Evolutionary conservation across 2,113 vertebrate species (phyloP).

Genomic region (Sceloporus undulatus): DNA sequence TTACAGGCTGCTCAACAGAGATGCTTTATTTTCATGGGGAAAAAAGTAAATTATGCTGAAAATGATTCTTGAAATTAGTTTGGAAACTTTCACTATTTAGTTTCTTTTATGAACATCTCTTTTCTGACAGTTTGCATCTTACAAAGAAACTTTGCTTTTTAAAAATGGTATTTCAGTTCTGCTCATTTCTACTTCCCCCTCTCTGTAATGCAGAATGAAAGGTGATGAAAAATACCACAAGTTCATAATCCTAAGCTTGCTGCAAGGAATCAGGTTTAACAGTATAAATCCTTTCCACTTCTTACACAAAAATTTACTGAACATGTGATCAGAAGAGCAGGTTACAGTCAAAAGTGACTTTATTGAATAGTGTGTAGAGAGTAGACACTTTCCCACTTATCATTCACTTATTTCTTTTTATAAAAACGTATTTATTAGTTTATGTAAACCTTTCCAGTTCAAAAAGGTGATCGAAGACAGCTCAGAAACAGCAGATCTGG

Average conservation of each 20-base stretch:
- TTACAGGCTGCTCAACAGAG: neutral
- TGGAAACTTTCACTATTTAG: conserved; percentile 32
- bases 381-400: conserved; percentile 59
- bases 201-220: conserved; percentile 25
- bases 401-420: conserved; percentile 54
- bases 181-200: neutral
- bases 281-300: conserved; percentile 55
- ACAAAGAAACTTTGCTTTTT: conserved; percentile 15
- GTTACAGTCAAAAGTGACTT: conserved; percentile 12
- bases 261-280: conserved; percentile 59
- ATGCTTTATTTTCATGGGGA: neutral
- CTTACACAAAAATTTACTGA: conserved; percentile 32
- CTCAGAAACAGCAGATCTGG: conserved; percentile 49
- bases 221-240: conserved; percentile 50
- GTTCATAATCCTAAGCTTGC: conserved; percentile 49
- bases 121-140: conserved; percentile 11
- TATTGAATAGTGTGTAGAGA: conserved; percentile 56
- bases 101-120: conserved; percentile 46
- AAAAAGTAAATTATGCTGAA: neutral
- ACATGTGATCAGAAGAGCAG: conserved; percentile 31
- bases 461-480: conserved; percentile 66
- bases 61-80: conserved; percentile 5
- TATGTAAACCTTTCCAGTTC: conserved; percentile 64
- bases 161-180: conserved; percentile 41
- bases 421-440: conserved; percentile 57